phyloP scores from a whole-genome alignment of 2,113 vertebrate genomes.

The Passer domesticus region DNA sequence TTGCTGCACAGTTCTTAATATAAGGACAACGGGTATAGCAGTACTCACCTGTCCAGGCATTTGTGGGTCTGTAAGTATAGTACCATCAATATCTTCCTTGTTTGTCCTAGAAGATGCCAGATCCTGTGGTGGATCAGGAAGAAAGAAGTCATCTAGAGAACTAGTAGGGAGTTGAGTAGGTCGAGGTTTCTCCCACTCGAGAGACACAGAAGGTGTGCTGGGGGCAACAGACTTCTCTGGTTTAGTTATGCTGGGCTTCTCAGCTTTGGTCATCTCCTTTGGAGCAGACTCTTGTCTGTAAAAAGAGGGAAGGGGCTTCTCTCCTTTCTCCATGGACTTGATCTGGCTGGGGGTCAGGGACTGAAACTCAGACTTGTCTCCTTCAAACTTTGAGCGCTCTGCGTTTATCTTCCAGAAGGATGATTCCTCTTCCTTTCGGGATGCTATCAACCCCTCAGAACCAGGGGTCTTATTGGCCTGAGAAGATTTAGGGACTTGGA shows the following conservation, averaged over 20 bases:
- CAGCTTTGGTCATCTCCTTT: conserved; percentile 70
- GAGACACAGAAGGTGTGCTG: conserved; percentile 47
- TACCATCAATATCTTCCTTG: conserved; percentile 60
- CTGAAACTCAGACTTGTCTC: conserved; percentile 87
- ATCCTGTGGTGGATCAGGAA: conserved; percentile 65
- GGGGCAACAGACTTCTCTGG: conserved; percentile 59
- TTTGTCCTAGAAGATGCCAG: background rate
- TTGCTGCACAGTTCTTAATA: background rate
- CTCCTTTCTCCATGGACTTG: conserved; percentile 96
- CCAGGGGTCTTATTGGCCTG: conserved; percentile 77
- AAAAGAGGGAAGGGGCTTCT: conserved; percentile 87
- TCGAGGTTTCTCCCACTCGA: conserved; percentile 80
- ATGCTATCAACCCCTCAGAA: conserved; percentile 72
- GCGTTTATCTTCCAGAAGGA: conserved; percentile 96
- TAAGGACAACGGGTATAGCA: background rate
- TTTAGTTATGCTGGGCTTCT: conserved; percentile 73
- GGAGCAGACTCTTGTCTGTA: conserved; percentile 80
- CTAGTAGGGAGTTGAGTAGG: conserved; percentile 73
- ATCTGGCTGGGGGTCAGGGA: conserved; percentile 97
- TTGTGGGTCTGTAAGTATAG: conserved; percentile 62
- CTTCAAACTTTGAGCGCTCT: conserved; percentile 89
- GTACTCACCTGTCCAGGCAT: conserved; percentile 82
- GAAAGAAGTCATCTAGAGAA: conserved; percentile 76
- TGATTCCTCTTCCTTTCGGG: conserved; percentile 84
- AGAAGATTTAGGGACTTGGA: conserved; percentile 73